Conservation (phyloP, 1,140 invertebrate genomes). For the Zelostemma sp. region DNA sequence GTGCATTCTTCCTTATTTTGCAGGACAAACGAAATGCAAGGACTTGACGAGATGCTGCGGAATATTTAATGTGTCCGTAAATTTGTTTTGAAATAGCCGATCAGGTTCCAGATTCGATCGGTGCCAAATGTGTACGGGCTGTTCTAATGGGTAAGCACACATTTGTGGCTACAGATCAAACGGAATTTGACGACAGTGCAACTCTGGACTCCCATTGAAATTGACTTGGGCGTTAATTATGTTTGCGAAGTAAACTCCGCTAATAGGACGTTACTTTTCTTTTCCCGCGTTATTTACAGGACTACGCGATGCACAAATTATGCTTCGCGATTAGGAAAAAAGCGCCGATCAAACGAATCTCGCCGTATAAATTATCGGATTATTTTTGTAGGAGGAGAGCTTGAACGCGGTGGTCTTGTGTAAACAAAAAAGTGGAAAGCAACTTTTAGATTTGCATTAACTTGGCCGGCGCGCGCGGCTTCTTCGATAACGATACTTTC, state of each 20-base stretch:
- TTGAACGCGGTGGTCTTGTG: no score
- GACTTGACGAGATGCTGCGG: neutral
- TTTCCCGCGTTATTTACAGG: slow-evolving; percentile 19
- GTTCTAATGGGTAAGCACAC: slow-evolving; percentile 61
- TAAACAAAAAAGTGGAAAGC: no score
- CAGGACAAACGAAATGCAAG: no score
- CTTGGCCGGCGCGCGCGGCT: no score
- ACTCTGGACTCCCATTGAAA: slow-evolving; percentile 26
- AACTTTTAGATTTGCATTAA: no score
- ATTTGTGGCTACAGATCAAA: slow-evolving; percentile 56
- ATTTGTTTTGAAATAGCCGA: slow-evolving; percentile 27
- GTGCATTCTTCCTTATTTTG: no score
- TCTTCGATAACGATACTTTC: slow-evolving; percentile 3
- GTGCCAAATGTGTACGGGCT: slow-evolving; percentile 32
- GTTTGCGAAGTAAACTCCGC: slow-evolving; percentile 43
- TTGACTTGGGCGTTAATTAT: slow-evolving; percentile 47
- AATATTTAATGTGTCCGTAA: neutral
- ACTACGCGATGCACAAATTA: no score
- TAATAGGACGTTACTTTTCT: slow-evolving; percentile 2
- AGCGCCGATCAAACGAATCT: no score
- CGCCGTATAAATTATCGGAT: no score
- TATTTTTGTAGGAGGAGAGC: no score
- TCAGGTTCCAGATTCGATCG: slow-evolving; percentile 22
- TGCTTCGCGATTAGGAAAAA: no score
- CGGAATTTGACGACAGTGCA: slow-evolving; percentile 49